Evolutionary conservation across 2,888 invertebrate genomes (phyloP), one percentile per base, ranked within the genome.

Genomic region (Drosophila anomalata): DNA sequence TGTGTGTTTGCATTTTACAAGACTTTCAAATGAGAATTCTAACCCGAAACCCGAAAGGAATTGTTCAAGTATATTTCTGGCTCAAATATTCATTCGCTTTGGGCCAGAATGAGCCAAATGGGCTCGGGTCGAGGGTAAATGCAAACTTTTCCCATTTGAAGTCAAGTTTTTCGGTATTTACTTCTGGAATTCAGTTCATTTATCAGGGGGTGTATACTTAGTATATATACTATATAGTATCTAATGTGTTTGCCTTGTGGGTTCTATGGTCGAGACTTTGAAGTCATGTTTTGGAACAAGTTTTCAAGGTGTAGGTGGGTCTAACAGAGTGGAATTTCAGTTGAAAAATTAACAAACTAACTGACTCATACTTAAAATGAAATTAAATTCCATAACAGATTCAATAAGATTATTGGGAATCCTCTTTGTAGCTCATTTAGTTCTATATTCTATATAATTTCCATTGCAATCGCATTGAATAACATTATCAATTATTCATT

Each of bases 11-110:
- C 58, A 42, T 59, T 65, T 65, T 67, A 66, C 65, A 65, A 65
- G 66, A 54, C 67, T 65, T 65, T 65, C 54, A 54, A 66, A 65
- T 67, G 65, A 39, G 65, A 66, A 65, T 65, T 53, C 54, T 54
- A 66, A 65, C 67, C 65, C 65, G 65, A 67, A 65, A 66, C 67
- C 65, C 65, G 65, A 67, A 65, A 65, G 67, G 67, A 66, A 67
- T 67, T 55, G 65, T 66, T 66, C 55, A 53, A 50, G 63, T 24
- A 5, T 26, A 8, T 17, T 31, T 29, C 17, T n/a, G 57, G 33
- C 65, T 52, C 67, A 65, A 65, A 66, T 66, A 66, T 65, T 65
- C 54, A 65, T 66, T 65, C 46, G 65, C 65, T 65, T 31, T 47
- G 67, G 65, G 66, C 39, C 58, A 17, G 7, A 46, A 46, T 24